Evolutionary conservation across 2,888 invertebrate species (phyloP).

Genomic region (Brenthis ino): DNA sequence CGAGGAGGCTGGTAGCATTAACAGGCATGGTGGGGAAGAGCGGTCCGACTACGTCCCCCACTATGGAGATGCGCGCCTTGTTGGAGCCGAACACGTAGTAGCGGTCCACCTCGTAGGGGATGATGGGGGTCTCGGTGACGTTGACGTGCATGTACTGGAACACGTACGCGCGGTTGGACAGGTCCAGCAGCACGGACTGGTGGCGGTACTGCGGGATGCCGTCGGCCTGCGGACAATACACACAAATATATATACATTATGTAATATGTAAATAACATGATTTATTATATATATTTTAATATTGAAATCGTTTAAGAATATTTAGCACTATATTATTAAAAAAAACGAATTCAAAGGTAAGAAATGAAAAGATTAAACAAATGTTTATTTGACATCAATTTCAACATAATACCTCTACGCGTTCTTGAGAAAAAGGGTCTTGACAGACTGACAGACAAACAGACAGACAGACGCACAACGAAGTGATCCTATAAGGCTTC

Average conservation of each 20-base stretch:
- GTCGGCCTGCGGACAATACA: constrained; percentile 83
- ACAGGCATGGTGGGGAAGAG: constrained; percentile 96
- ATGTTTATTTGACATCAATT: too few species aligned
- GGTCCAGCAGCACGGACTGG: constrained; percentile 94
- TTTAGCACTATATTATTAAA: too few species aligned
- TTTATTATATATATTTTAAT: too few species aligned
- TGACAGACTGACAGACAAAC: too few species aligned
- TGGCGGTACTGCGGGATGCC: constrained; percentile 96
- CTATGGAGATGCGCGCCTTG: constrained; percentile 89
- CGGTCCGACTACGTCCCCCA: constrained; percentile 96
- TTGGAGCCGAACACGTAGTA: constrained; percentile 98
- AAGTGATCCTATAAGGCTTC: too few species aligned
- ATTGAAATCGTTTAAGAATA: too few species aligned
- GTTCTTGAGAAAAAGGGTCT: too few species aligned
- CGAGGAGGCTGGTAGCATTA: constrained; percentile 90
- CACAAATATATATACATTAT: not conserved
- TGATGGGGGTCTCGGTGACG: constrained; percentile 95
- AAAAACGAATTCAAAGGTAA: too few species aligned
- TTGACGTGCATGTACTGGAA: constrained; percentile 98
- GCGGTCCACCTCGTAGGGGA: constrained; percentile 92
- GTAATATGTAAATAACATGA: not conserved
- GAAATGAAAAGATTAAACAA: too few species aligned
- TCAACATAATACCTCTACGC: too few species aligned
- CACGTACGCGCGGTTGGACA: constrained; percentile 94
- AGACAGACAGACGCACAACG: too few species aligned